Evolutionary conservation across 1,140 invertebrate species (phyloP).

Genomic region (Teleogryllus occipitalis): DNA sequence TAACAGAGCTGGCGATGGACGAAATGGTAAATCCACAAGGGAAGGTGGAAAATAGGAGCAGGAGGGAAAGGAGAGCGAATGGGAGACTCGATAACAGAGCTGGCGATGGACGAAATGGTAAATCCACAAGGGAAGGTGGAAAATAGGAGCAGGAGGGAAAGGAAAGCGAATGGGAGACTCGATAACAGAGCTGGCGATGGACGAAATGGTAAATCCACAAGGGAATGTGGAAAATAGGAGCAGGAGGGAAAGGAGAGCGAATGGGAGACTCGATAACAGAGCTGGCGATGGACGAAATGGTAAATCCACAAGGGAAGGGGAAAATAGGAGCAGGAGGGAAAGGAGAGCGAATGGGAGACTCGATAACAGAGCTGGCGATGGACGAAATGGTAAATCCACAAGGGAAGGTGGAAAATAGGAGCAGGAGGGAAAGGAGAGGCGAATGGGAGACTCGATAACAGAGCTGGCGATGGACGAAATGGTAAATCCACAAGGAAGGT

Average conservation of each 20-base stretch:
- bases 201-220: background rate
- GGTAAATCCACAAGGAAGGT: background rate
- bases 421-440: background rate
- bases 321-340: background rate
- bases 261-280: background rate
- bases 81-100: background rate
- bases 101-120: background rate
- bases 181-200: background rate
- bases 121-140: background rate
- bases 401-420: background rate
- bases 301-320: background rate
- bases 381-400: background rate
- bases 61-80: background rate
- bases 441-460: background rate
- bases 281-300: background rate
- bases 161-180: background rate
- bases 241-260: background rate
- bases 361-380: background rate
- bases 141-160: background rate
- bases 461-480: background rate
- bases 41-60: background rate
- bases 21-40: background rate
- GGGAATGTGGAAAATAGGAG: background rate
- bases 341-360: background rate
- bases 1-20: background rate